These are phyloP conservation scores for Metallyticus violacea DNA, from an alignment of 2,888 invertebrate genomes.

Conservation along the genomic window DNA sequence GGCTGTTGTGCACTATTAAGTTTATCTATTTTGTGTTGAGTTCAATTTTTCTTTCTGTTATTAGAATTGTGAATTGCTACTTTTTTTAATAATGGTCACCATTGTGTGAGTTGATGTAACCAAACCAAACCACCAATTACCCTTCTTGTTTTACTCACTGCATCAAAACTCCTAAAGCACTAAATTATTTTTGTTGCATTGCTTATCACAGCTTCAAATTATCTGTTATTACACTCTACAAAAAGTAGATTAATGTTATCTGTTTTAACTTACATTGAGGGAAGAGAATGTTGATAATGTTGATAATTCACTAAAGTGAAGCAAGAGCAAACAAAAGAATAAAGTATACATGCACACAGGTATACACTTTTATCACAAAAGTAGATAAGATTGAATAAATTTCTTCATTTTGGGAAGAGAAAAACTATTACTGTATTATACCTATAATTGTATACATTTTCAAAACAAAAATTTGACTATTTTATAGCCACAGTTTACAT, in stretches of 20 bases:
- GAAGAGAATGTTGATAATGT: not conserved
- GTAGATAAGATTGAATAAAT: too few species aligned
- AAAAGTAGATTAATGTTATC: not conserved
- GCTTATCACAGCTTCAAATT: not conserved
- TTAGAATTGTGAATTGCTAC: not conserved
- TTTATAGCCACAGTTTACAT: too few species aligned
- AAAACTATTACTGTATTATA: too few species aligned
- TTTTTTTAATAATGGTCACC: not conserved
- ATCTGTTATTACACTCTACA: not conserved
- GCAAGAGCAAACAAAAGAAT: not conserved
- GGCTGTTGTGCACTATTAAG: slow-evolving; percentile 7
- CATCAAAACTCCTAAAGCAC: not conserved
- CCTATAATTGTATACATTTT: too few species aligned
- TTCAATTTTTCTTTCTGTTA: not conserved
- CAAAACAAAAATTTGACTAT: too few species aligned
- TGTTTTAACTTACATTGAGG: not conserved
- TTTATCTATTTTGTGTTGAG: not conserved
- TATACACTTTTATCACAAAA: too few species aligned
- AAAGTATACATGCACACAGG: not conserved
- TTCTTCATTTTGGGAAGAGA: too few species aligned
- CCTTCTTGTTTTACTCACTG: not conserved
- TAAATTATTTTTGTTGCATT: not conserved
- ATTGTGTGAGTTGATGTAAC: not conserved
- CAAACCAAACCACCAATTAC: not conserved
- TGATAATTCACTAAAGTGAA: not conserved